Evolutionary conservation across 2,113 vertebrate genomes (phyloP), one percentile per base, ranked within the genome.

Genomic region (Ailurus styani): DNA sequence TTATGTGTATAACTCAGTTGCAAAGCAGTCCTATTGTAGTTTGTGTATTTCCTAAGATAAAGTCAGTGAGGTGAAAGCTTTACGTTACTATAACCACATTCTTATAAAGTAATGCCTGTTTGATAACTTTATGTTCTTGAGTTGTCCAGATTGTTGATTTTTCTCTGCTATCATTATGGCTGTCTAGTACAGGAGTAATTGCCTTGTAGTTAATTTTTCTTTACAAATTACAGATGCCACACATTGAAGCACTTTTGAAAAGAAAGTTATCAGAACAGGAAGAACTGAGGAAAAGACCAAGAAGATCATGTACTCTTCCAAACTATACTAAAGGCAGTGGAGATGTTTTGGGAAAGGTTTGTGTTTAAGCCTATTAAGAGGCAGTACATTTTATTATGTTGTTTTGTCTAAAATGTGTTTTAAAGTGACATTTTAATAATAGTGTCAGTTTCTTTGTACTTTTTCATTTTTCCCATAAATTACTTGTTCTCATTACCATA

Each of bases 311-410:
- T 95, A 97, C 98, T 31, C 98, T 99, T 89, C 94, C 91, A 27
- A 99, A 99, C 97, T 98, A 98, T 70, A 99, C 99, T 70, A 99
- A 97, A 87, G 98, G 98, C 60, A 99, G 96, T 96, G 98, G 96
- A 50, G 99, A 99, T 96, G 98, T 99, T 98, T 98, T 99, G 96
- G 99, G 99, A 98, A 99, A 99, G 99, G 99, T 99, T 90, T 98
- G 98, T 94, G 20, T 96, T 7, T 60, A 64, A 54, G 7, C 45
- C 31, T 78, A 96, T 54, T 95, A 90, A 73, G 82, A 37, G 50
- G 20, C 8, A 82, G 1, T 97, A 15, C 3, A 60, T 89, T 87
- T 55, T 95, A 64, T 86, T 97, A 42, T 52, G 29, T 85, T 93
- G 8, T 85, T 86, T 93, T 85, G 45, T 77, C 37, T 92, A 68